phyloP scores from a whole-genome alignment of 2,113 vertebrate genomes.

The Ictalurus punctatus region DNA sequence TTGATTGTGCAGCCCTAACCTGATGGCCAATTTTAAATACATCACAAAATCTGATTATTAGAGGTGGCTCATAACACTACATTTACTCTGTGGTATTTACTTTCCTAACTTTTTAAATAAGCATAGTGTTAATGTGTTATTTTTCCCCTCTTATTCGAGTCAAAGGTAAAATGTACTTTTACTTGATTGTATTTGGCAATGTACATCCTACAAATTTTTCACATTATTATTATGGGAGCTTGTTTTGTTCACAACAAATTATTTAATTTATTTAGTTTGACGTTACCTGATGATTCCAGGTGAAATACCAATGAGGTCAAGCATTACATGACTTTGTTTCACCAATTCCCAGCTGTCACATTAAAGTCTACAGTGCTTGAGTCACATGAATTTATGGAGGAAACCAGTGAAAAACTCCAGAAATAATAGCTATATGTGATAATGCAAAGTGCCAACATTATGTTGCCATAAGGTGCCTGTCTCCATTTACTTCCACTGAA shows the following conservation, averaged over 20 bases:
- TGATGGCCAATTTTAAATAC: not conserved
- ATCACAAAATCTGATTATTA: not conserved
- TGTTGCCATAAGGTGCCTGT: not conserved
- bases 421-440: not conserved
- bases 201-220: not conserved
- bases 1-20: too few relatives aligned
- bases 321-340: not conserved
- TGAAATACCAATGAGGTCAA: not conserved
- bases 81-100: not conserved
- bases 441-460: not conserved
- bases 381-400: not conserved
- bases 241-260: not conserved
- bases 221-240: not conserved
- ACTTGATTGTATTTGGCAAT: not conserved
- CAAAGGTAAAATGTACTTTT: not conserved
- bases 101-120: not conserved
- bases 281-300: too few relatives aligned
- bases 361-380: not conserved
- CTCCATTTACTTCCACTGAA: not conserved
- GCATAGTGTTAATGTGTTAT: not conserved
- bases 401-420: not conserved
- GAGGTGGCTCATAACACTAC: not conserved
- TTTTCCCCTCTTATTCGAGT: not conserved
- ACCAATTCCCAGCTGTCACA: not conserved
- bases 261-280: not conserved